These are phyloP conservation scores for Heliconius ethilla DNA, from an alignment of 2,888 invertebrate species.

Conservation along the genomic window DNA sequence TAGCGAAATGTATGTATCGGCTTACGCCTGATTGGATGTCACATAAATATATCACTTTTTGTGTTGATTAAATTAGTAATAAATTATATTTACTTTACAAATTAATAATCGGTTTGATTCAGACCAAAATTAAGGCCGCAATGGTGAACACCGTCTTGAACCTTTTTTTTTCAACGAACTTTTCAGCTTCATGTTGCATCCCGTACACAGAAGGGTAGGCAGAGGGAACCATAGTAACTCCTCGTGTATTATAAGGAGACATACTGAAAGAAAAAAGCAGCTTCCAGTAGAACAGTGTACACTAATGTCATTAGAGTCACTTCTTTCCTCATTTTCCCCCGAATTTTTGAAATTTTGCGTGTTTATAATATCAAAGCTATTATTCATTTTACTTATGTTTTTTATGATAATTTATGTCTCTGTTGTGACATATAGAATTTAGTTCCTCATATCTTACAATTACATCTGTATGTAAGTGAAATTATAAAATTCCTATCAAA, in stretches of 20 bases:
- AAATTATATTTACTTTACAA: too few species aligned
- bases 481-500: neutral
- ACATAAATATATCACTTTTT: slow-evolving; percentile 1
- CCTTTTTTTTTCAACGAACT: too few species aligned
- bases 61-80: neutral
- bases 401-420: neutral
- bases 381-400: neutral
- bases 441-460: slow-evolving; percentile 5
- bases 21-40: slow-evolving; percentile 5
- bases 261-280: too few species aligned
- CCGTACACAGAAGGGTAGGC: too few species aligned
- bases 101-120: too few species aligned
- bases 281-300: too few species aligned
- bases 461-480: neutral
- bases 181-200: too few species aligned
- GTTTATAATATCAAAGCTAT: neutral
- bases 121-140: too few species aligned
- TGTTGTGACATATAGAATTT: neutral
- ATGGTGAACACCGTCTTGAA: too few species aligned
- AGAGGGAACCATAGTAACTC: too few species aligned
- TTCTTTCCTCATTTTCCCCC: neutral
- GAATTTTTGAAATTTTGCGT: neutral
- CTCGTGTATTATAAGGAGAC: too few species aligned
- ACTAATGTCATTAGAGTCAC: neutral
- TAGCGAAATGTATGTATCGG: slow-evolving; percentile 6